Evolutionary conservation across 1,140 invertebrate species (phyloP), one percentile per base, ranked within the genome.

Genomic region (Mylabris phalerata): DNA sequence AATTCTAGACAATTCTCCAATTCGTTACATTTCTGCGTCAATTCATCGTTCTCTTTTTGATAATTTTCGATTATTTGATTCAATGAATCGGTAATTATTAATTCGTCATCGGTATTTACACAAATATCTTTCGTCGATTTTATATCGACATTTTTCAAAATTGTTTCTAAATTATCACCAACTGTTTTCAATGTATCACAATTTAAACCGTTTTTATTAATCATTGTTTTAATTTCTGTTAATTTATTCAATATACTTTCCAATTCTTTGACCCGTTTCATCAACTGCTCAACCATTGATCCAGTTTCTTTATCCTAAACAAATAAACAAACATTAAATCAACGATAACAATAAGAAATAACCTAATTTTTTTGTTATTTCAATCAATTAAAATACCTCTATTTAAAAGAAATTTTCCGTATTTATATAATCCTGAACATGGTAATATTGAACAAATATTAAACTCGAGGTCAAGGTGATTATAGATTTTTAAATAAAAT

Each of bases 1-100:
- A 86, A 75, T 70, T 92, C 87, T 26, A 91, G 69, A 67, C 85
- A 87, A 19, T 75, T 75, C 71, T 91, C 87, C 10, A 90, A 73
- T 27, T 88, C 85, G 24, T 77, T 77, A 66, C 81, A 84, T 59
- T 81, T 80, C 41, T 80, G 75, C 25, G 73, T 67, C 48, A 83
- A 66, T 45, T 77, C 71, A 60, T 74, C 67, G 50, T 79, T 82
- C 54, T 81, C 79, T 47, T 61, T 66, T 66, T 55, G 67, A 45
- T 57, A 60, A 64, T 66, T 62, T 38, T 55, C 25, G 9, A 71
- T 55, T 54, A 48, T 59, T 27, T 49, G 41, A 50, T 67, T 64
- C 39, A 60, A 60, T 13, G 48, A 41, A 47, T 60, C 49, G 24
- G 40, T 50, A 25, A 62, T 45, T 19, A 19, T 19, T 19, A 19